Conservation (phyloP, 1,140 invertebrate species). For the Saccostrea cuccullata region DNA sequence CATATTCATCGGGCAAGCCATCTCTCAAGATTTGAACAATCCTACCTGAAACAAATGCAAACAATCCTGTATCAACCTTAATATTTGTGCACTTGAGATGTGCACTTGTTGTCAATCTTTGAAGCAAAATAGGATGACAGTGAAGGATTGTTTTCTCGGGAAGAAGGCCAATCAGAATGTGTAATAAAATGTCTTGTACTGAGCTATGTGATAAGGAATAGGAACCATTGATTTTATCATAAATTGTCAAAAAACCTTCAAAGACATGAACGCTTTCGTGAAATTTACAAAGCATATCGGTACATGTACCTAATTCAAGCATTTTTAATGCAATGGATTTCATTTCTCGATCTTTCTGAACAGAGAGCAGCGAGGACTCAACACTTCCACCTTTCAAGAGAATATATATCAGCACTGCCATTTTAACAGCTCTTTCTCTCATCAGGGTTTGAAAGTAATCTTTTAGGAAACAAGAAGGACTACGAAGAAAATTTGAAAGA, state of each 20-base stretch:
- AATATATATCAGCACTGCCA: not conserved
- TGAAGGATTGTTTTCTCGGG: not conserved
- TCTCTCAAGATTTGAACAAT: not conserved
- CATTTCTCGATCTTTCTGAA: not conserved
- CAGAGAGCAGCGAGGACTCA: not conserved
- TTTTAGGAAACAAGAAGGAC: not conserved
- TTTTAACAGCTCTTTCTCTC: not conserved
- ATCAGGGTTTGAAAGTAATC: not conserved
- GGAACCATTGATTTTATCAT: not conserved
- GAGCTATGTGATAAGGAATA: not conserved
- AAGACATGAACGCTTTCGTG: not conserved
- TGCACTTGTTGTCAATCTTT: not conserved
- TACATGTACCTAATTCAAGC: no score
- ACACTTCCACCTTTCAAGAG: not conserved
- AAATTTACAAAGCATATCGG: no score
- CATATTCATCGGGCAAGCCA: not conserved
- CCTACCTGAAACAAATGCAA: not conserved
- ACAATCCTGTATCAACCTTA: not conserved
- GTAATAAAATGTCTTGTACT: not conserved
- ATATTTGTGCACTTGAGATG: not conserved
- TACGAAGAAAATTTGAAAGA: not conserved
- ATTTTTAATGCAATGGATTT: not conserved
- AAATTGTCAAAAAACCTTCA: not conserved
- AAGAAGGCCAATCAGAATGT: not conserved
- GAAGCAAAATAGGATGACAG: not conserved